These are phyloP conservation scores for Carollia perspicillata DNA, from an alignment of 2,113 vertebrate genomes.

Conservation along the genomic window DNA sequence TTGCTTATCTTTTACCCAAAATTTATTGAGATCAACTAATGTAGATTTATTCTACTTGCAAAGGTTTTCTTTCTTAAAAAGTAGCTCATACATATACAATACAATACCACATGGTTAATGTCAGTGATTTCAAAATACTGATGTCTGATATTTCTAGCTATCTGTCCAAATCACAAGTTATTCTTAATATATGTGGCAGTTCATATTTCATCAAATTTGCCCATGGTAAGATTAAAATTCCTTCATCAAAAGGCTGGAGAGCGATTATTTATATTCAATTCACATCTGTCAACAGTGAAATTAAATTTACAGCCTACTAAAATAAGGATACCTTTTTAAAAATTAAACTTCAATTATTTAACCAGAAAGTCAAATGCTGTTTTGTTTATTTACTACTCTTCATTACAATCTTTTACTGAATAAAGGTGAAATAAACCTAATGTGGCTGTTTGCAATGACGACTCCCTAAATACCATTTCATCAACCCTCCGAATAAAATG, in stretches of 20 bases:
- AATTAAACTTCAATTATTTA: slow-evolving; percentile 57
- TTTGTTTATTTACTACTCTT: slow-evolving; percentile 54
- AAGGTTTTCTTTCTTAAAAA: background rate
- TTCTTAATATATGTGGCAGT: slow-evolving; percentile 2
- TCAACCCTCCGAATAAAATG: slow-evolving; percentile 57
- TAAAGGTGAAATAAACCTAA: slow-evolving; percentile 54
- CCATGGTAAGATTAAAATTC: slow-evolving; percentile 30
- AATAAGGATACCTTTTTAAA: slow-evolving; percentile 29
- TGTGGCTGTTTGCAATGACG: slow-evolving; percentile 51
- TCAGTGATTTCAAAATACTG: slow-evolving; percentile 41
- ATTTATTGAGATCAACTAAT: slow-evolving; percentile 26
- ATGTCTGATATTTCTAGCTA: slow-evolving; percentile 35
- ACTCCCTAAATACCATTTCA: slow-evolving; percentile 43
- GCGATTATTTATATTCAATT: background rate
- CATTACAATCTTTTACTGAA: slow-evolving; percentile 37
- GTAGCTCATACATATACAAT: slow-evolving; percentile 11
- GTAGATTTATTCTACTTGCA: background rate
- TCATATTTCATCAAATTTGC: slow-evolving; percentile 49
- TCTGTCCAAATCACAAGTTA: slow-evolving; percentile 21
- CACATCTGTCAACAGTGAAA: slow-evolving; percentile 34
- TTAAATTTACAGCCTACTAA: slow-evolving; percentile 51
- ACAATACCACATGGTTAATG: background rate
- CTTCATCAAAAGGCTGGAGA: slow-evolving; percentile 7
- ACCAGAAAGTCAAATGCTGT: slow-evolving; percentile 43
- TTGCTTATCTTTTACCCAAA: background rate